Base-by-base conservation (phyloP, 1,140 invertebrate species). In the Panagrolaimus sp. region DNA sequence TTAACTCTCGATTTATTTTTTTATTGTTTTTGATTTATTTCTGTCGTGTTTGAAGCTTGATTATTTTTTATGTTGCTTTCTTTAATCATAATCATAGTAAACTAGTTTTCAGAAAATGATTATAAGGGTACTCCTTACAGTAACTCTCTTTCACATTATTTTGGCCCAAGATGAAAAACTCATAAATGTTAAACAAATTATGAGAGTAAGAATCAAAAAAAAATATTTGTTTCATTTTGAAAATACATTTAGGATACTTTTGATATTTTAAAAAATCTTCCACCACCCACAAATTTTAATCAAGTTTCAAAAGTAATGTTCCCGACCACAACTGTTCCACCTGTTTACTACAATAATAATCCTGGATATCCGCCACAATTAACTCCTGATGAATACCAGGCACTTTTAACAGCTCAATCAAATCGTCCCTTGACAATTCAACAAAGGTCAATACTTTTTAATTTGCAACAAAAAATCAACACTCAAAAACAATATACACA, bases 221-320 rank as follows among this genome's bases (percentile, higher is more conserved):
- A n/a, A n/a, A 0, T 24, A 14, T 58, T 58, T 21, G 12, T 58
- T 26, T 58, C 9, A 52, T 17, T 4, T 26, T 2, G 12, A 28
- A 24, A 12, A 58, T n/a, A 21, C 15, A 58, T 58, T 58, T 58
- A 58, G 52, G 52, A 58, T 17, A 58, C 52, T 24, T 58, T 58
- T 24, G 52, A 58, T 21, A 58, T 58, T 21, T 12, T 58, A 26
- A 21, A 28, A 10, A 58, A 58, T 26, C 21, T 28, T 12, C 52
- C 52, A 14, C 52, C 52, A n/a, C 52, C 28, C 14, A 12, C 52
- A 26, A 28, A 28, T 12, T 58, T 58, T 1, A 58, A 58, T 58
- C 21, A 58, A 58, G 52, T 58, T 58, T 58, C 52, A 21, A 58
- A 58, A 14, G 28, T 58, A 26, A 58, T 58, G 10, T 58, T 58